Percentiles rank a stretch among this genome's conserved stretches.
Conservation (phyloP, 2,113 vertebrate species). For the Varanus komodoensis region DNA sequence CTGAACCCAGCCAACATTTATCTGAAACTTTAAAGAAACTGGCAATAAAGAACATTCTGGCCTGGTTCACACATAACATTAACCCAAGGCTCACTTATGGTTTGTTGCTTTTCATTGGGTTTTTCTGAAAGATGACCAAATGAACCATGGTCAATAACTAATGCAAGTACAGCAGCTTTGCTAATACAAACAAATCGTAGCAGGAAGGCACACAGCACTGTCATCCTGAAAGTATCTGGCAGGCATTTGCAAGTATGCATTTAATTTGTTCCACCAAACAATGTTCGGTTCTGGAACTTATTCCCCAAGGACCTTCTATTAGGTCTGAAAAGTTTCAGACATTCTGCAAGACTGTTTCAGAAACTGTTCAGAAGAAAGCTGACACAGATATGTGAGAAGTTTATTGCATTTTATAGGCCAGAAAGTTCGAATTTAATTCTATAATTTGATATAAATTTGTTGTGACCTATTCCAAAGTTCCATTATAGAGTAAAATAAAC, state of each 20-base stretch:
- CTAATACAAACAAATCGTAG: not conserved
- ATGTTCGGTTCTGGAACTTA: not conserved
- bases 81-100: too few relatives aligned
- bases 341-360: not conserved
- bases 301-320: not conserved
- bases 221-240: not conserved
- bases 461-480: not conserved
- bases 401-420: not conserved
- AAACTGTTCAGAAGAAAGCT: not conserved
- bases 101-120: too few relatives aligned
- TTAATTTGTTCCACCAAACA: not conserved
- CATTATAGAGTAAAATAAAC: not conserved
- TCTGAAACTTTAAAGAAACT: not conserved
- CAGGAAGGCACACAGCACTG: not conserved
- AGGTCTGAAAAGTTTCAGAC: not conserved
- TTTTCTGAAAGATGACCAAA: too few relatives aligned
- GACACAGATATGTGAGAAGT: not conserved
- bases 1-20: not conserved
- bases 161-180: not conserved
- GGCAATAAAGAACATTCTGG: rapidly evolving
- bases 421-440: not conserved
- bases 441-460: not conserved
- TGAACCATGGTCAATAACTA: too few relatives aligned
- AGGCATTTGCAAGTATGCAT: not conserved
- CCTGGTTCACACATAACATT: too few relatives aligned